Evolutionary conservation across 1,140 invertebrate species (phyloP).

Genomic region (Muscidifurax raptorellus): DNA sequence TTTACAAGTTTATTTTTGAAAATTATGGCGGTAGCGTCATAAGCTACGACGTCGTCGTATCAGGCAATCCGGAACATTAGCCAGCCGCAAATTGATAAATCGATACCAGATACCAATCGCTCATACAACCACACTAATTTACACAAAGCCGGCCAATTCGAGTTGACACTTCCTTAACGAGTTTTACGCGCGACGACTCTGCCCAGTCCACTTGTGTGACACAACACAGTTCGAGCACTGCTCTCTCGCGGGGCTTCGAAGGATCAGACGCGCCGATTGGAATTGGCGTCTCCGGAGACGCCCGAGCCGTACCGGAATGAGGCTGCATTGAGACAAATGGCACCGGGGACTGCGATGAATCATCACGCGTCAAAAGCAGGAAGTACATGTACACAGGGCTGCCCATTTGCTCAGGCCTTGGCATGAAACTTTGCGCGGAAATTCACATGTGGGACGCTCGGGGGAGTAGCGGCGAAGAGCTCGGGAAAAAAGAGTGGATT

Average conservation of each 20-base stretch:
- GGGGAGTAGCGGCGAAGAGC: not conserved
- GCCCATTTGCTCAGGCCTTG: slow-evolving; percentile 4
- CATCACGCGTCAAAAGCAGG: slow-evolving; percentile 65
- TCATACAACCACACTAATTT: not conserved
- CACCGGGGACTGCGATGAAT: slow-evolving; percentile 63
- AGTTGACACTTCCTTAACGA: not conserved
- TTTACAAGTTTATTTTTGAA: not conserved
- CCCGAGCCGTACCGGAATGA: slow-evolving; percentile 6
- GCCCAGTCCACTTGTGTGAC: not conserved
- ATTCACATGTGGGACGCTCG: not conserved
- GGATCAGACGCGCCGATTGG: slow-evolving; percentile 55
- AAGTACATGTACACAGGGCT: slow-evolving; percentile 48
- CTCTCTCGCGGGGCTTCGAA: slow-evolving; percentile 6
- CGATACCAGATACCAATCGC: not conserved
- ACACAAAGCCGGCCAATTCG: not conserved
- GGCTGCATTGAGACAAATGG: slow-evolving; percentile 66
- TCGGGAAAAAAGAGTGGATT: not conserved
- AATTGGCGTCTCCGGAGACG: slow-evolving; percentile 62
- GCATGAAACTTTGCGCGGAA: slow-evolving; percentile 12
- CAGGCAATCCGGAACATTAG: not conserved
- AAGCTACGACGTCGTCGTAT: not conserved
- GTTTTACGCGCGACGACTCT: not conserved
- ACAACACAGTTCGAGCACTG: not conserved
- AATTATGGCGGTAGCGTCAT: not conserved
- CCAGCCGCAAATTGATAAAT: not conserved